Evolutionary conservation across 2,113 vertebrate genomes (phyloP).

Genomic region (Tangachromis dhanisi): DNA sequence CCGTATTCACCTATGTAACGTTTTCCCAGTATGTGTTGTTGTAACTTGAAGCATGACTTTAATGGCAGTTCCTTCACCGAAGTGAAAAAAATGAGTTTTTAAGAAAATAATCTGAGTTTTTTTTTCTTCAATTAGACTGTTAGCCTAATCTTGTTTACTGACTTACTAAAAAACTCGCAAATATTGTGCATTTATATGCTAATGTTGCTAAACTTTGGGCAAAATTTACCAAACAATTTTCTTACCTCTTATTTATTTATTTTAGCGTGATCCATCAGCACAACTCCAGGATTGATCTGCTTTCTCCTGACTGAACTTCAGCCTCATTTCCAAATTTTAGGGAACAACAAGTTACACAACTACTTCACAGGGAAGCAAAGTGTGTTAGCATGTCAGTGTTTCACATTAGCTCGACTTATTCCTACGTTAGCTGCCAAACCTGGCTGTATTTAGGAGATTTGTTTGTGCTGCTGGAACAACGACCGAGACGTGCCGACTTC

Average conservation of each 20-base stretch:
- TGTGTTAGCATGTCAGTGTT: neutral
- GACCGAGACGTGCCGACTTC: neutral
- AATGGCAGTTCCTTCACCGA: neutral
- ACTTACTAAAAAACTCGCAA: neutral
- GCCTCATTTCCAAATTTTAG: neutral
- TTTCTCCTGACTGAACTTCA: neutral
- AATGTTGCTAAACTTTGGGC: neutral
- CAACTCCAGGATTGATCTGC: neutral
- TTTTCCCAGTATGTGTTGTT: neutral
- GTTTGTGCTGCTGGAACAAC: neutral
- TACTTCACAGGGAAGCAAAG: rapidly evolving
- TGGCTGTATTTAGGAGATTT: neutral
- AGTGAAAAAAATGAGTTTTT: neutral
- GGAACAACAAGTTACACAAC: neutral
- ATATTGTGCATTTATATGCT: neutral
- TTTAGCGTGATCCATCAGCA: neutral
- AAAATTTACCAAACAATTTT: neutral
- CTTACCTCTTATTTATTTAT: neutral
- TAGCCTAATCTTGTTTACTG: neutral
- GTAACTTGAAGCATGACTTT: neutral
- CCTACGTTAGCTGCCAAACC: neutral
- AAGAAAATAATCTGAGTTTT: rapidly evolving
- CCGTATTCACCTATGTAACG: neutral
- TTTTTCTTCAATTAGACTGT: neutral
- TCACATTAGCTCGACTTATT: no score